Conservation (phyloP, 2,888 invertebrate genomes). For the Linnaemya vulpina region DNA sequence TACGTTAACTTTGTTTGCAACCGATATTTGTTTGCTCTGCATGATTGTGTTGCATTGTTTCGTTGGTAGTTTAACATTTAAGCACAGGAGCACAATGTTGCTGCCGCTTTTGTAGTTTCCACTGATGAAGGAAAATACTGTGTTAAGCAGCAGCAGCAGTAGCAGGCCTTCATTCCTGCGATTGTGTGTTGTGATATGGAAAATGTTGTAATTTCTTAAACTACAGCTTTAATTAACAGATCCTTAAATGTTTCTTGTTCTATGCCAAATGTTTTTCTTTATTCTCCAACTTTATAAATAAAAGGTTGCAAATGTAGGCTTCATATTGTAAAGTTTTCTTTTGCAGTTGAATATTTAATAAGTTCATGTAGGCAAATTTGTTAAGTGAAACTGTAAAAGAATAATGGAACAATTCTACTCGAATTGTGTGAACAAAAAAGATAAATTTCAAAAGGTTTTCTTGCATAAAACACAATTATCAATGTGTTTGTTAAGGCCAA, state of each 20-base stretch:
- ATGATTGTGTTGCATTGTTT: constrained; percentile 64
- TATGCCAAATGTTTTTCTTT: constrained; percentile 6
- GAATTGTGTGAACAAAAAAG: not conserved
- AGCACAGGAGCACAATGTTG: constrained; percentile 7
- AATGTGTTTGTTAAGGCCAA: not conserved
- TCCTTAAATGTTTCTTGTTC: constrained; percentile 43
- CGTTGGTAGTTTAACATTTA: constrained; percentile 51
- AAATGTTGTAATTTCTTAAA: constrained; percentile 33
- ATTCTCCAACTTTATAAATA: constrained; percentile 27
- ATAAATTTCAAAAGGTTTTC: not conserved
- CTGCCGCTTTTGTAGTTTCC: constrained; percentile 14
- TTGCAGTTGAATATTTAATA: not conserved
- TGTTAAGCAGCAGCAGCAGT: not conserved
- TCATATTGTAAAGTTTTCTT: constrained; percentile 12
- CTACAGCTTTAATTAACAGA: constrained; percentile 50
- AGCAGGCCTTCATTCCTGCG: not conserved
- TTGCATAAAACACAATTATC: not conserved
- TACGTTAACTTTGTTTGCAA: constrained; percentile 52
- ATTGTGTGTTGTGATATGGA: constrained; percentile 9
- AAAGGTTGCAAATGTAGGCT: constrained; percentile 7
- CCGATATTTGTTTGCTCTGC: constrained; percentile 59
- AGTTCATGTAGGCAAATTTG: constrained; percentile 6
- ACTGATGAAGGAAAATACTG: constrained; percentile 19
- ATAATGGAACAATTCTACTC: not conserved
- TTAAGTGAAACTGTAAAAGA: not conserved